Base-by-base conservation (phyloP, 2,113 vertebrate genomes). In the Myodes glareolus region DNA sequence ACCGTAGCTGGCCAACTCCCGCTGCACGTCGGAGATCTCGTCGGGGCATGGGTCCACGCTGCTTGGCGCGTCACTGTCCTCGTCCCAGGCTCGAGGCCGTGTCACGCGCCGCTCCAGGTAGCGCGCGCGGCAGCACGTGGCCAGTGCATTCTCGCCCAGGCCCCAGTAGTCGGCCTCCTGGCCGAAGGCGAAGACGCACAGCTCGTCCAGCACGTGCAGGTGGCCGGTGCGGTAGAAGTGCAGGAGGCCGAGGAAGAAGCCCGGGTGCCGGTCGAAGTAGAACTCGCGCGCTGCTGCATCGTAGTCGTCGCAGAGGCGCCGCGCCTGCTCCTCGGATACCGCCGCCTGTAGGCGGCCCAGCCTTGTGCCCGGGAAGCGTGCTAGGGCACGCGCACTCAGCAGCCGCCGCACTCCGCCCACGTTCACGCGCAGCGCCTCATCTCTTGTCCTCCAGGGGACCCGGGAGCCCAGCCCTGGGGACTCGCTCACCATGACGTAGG, bases 81-180 rank as follows among this genome's bases (percentile, higher is more conserved):
- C 99, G 99, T 99, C 99, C 98, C 98, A 99, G 98, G 98, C 99
- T 78, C 99, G 99, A 6, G 99, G 98, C 93, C 98, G 99, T 97
- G 99, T 99, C 97, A 99, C 98, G 39, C 99, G 99, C 82, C 99
- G 99, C 97, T 99, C 99, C 0, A 99, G 99, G 98, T 99, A 99
- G 65, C 99, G 99, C 95, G 99, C 99, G 97, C 99, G 99, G 97
- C 99, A 99, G 98, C 99, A 99, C 9, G 98, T 98, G 98, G 99
- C 99, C 98, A 99, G 98, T 98, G 99, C 99, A 98, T 99, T 99
- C 92, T 99, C 99, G 0, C 99, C 99, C 98, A 99, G 99, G 97
- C 99, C 99, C 99, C 99, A 99, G 98, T 99, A 99, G 97, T 99
- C 99, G 0, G 99, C 99, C 98, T 99, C 99, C 98, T 99, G 99